Percentiles rank a stretch among this genome's conserved stretches.
Evolutionary conservation across 2,113 vertebrate genomes (phyloP).

Genomic region (Actenoides lindsayi): DNA sequence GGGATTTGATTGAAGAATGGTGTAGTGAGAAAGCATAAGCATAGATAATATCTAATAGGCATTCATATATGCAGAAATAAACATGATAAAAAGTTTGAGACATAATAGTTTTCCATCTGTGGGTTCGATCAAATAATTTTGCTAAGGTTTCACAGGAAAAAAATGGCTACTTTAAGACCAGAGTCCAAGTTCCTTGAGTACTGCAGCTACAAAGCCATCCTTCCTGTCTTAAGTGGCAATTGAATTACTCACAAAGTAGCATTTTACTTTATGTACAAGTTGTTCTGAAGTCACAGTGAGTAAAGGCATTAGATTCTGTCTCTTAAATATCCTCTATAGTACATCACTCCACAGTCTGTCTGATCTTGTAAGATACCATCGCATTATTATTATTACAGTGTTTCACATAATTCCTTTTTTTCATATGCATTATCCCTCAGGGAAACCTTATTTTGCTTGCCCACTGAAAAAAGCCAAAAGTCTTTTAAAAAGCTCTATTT

Average conservation of each 20-base stretch:
- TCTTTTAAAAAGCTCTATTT: not conserved
- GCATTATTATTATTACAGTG: not conserved
- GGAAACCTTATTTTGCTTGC: not conserved
- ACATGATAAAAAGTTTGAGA: not conserved
- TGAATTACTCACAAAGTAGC: not conserved
- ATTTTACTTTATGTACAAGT: not conserved
- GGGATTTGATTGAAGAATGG: not conserved
- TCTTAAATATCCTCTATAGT: not conserved
- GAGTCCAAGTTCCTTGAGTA: not conserved
- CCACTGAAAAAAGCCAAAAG: slow-evolving; percentile 10
- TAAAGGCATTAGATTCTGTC: not conserved
- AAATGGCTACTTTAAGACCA: not conserved
- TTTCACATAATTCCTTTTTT: slow-evolving; percentile 2
- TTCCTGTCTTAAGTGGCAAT: not conserved
- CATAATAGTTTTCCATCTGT: not conserved
- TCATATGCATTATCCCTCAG: not conserved
- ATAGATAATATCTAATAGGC: not conserved
- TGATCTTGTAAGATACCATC: not conserved
- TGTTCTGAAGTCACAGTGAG: not conserved
- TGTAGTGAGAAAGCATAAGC: not conserved
- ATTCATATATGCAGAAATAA: not conserved
- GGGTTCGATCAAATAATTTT: not conserved
- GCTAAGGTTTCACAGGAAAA: not conserved
- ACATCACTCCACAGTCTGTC: not conserved
- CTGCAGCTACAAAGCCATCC: not conserved